These are phyloP conservation scores for Hydra vulgaris DNA, from an alignment of 30 jellyfish, hydroid and myxozoan genomes.

Conservation along the genomic window DNA sequence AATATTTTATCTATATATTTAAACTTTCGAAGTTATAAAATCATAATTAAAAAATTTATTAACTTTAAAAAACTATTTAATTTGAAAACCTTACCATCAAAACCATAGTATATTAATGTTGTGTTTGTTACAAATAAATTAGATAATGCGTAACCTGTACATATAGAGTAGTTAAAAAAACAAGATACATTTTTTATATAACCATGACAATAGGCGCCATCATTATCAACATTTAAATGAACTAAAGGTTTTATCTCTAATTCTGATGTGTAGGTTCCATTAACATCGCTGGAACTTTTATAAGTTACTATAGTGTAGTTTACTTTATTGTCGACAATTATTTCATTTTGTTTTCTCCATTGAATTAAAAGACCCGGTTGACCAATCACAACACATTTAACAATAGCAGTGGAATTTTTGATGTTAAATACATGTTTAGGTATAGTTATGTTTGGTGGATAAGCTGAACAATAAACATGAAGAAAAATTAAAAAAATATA, in stretches of 20 bases:
- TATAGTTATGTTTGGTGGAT: background rate
- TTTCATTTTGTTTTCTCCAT: background rate
- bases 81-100: slow-evolving; percentile 5
- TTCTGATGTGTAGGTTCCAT: background rate
- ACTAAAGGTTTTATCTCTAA: background rate
- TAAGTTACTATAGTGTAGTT: background rate
- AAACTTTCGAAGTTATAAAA: too few species aligned
- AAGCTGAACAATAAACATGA: background rate
- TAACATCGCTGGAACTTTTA: background rate
- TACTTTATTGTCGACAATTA: background rate
- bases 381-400: background rate
- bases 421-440: background rate
- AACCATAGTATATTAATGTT: slow-evolving; percentile 3
- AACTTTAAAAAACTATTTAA: background rate
- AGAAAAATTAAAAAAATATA: too few species aligned
- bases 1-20: too few species aligned
- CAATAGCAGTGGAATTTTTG: background rate
- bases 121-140: background rate
- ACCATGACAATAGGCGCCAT: background rate
- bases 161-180: background rate
- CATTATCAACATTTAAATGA: background rate
- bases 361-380: background rate
- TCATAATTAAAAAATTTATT: too few species aligned
- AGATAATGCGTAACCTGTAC: background rate
- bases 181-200: background rate